A percentile compares a stretch with the other conserved stretches of the same genome.
phyloP scores from a whole-genome alignment of 2,113 vertebrate genomes.

The Colinus virginianus region DNA sequence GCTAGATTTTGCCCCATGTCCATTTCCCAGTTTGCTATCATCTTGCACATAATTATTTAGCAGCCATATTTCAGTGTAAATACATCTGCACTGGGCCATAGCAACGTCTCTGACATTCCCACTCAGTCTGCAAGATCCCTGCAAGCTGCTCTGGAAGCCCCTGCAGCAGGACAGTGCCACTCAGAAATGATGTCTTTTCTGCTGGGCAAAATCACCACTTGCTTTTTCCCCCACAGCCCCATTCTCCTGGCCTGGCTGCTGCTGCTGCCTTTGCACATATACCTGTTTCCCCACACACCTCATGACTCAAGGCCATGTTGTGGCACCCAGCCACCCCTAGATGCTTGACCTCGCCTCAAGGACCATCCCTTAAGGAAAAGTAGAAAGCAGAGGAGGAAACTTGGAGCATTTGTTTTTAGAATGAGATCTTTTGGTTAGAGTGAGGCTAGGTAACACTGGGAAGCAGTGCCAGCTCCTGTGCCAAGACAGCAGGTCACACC shows the following conservation, averaged over 20 bases:
- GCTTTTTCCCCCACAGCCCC: neutral
- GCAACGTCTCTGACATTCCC: neutral
- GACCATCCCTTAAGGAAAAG: no score
- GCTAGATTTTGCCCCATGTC: neutral
- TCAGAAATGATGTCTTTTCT: neutral
- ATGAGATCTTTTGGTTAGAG: no score
- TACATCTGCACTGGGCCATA: neutral
- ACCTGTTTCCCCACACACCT: neutral
- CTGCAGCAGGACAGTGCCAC: neutral
- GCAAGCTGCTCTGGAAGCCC: rapidly evolving
- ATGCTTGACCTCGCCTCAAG: no score
- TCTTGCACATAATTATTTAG: neutral
- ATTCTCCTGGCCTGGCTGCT: no score
- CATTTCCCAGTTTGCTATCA: neutral
- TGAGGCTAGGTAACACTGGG: neutral
- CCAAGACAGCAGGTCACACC: neutral
- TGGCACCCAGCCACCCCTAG: neutral
- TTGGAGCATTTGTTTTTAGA: no score
- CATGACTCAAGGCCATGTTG: neutral
- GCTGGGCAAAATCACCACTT: neutral
- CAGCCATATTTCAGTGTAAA: neutral
- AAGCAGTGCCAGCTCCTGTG: neutral
- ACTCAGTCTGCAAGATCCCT: rapidly evolving
- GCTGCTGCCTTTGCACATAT: no score
- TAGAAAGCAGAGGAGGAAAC: no score